phyloP scores from a whole-genome alignment of 2,797 vertebrate species.

The Sebastes jordani region DNA sequence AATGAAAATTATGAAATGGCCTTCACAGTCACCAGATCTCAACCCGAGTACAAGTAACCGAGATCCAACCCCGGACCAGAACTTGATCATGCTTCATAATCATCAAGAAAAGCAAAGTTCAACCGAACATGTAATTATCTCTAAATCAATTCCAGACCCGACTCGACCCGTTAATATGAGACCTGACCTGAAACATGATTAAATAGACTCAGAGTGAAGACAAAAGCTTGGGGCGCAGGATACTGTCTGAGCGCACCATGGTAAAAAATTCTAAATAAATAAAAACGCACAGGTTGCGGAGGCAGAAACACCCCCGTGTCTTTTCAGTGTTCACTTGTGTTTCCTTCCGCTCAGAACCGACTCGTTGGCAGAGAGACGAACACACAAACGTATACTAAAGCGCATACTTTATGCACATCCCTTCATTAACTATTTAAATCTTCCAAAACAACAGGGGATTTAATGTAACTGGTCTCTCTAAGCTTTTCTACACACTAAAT shows the following conservation, averaged over 20 bases:
- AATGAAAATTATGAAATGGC: not conserved
- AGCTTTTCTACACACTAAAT: not conserved
- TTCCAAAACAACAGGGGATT: not conserved
- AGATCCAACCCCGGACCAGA: not conserved
- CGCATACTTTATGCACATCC: not conserved
- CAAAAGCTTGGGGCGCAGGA: not conserved
- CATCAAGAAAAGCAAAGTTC: not conserved
- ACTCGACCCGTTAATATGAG: not conserved
- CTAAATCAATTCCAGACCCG: not conserved
- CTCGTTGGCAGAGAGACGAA: not conserved
- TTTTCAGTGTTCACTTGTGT: not conserved
- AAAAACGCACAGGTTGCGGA: not conserved
- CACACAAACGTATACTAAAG: not conserved
- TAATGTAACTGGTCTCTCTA: not conserved
- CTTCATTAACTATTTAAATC: conserved; percentile 1
- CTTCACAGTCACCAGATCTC: not conserved
- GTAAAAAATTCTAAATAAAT: not conserved
- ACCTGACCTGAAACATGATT: not conserved
- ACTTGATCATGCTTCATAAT: not conserved
- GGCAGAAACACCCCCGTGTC: not conserved
- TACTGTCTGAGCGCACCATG: not conserved
- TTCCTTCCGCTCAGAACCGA: not conserved
- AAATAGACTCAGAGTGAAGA: not conserved
- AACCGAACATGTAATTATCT: not conserved
- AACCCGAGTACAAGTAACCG: not conserved